Percentiles rank a stretch among this genome's conserved stretches.
These are phyloP conservation scores for Corythaixoides concolor DNA, from an alignment of 2,113 vertebrate species.

Conservation along the genomic window DNA sequence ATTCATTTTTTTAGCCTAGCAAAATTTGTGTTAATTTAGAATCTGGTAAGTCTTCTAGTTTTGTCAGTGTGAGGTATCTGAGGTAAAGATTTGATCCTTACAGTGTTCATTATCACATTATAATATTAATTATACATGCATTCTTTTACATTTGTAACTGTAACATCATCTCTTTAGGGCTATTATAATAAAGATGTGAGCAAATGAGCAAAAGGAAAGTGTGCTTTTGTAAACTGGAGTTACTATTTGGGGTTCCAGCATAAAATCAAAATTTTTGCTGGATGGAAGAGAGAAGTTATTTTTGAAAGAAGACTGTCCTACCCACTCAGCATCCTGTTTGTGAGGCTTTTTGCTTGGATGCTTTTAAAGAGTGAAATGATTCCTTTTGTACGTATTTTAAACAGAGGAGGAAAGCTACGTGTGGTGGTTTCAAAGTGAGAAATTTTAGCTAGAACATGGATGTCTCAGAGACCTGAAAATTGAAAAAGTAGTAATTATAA, in stretches of 20 bases:
- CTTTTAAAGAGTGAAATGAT: background rate
- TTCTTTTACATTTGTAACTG: background rate
- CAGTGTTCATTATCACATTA: background rate
- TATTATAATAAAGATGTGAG: background rate
- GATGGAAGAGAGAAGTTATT: background rate
- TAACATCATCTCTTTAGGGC: background rate
- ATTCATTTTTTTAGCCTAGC: background rate
- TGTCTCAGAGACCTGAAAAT: background rate
- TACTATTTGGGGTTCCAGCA: background rate
- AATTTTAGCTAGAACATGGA: background rate
- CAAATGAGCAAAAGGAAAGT: background rate
- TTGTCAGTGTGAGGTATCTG: background rate
- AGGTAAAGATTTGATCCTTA: background rate
- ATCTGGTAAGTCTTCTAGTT: background rate
- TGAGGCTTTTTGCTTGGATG: background rate
- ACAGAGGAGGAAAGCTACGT: background rate
- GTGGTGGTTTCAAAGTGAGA: background rate
- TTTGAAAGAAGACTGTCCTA: conserved; percentile 16
- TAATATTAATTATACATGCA: background rate
- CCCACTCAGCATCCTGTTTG: conserved; percentile 4
- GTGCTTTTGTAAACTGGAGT: background rate
- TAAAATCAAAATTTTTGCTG: background rate
- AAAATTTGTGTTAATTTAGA: background rate
- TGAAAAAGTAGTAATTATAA: background rate
- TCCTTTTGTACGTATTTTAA: background rate